These are phyloP conservation scores for Peromyscus melanophrys DNA, from an alignment of 2,797 vertebrate species.

Conservation along the genomic window DNA sequence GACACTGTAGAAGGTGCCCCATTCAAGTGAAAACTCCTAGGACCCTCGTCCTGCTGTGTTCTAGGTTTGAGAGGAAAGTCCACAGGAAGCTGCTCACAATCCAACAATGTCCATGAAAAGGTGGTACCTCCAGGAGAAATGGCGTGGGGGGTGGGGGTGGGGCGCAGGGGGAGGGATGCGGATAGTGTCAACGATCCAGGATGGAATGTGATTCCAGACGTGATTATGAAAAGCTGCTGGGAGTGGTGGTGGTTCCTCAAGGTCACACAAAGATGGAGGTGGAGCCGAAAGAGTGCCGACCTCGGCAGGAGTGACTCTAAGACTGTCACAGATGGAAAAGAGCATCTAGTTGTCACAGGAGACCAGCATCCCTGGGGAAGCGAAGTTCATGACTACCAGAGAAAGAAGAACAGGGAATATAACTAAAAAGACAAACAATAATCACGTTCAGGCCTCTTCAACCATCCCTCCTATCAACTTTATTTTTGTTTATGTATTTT, in stretches of 20 bases:
- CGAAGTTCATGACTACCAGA: not conserved
- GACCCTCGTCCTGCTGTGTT: not conserved
- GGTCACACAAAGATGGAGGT: not conserved
- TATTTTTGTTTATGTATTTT: not conserved
- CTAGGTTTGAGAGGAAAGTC: not conserved
- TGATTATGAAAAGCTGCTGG: not conserved
- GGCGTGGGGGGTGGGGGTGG: too few relatives aligned
- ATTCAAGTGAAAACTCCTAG: slow-evolving; percentile 2
- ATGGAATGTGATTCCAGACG: not conserved
- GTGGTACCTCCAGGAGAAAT: not conserved
- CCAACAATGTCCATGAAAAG: not conserved
- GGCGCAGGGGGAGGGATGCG: accelerated
- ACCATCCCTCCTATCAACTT: slow-evolving; percentile 13
- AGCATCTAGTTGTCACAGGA: not conserved
- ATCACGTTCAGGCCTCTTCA: slow-evolving; percentile 49
- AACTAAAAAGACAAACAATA: slow-evolving; percentile 18
- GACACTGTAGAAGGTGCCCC: not conserved
- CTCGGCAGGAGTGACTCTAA: not conserved
- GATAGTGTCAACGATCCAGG: not conserved
- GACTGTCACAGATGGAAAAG: not conserved
- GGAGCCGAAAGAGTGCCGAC: not conserved
- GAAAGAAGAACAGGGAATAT: not conserved
- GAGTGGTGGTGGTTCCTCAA: not conserved
- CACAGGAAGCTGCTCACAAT: not conserved
- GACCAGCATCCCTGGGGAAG: not conserved